phyloP scores from a whole-genome alignment of 2,888 invertebrate species.

The Chaetogeoica ovagalla region DNA sequence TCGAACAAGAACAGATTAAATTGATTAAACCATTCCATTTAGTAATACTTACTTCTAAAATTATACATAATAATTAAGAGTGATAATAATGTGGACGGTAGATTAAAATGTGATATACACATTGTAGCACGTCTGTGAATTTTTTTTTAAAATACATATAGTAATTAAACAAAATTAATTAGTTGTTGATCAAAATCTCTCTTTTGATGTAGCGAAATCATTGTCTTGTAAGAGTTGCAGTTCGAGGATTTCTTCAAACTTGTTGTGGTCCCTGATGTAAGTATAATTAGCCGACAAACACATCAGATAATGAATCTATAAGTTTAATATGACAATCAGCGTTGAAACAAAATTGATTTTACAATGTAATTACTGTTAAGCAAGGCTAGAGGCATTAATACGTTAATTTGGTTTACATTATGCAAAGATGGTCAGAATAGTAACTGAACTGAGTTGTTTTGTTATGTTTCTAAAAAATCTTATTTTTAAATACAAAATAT shows the following conservation, averaged over 20 bases:
- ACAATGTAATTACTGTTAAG: conserved; percentile 8
- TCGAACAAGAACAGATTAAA: not conserved
- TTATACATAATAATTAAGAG: not conserved
- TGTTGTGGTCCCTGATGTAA: conserved; percentile 91
- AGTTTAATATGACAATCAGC: conserved; percentile 54
- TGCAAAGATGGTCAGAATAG: no score
- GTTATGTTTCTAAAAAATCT: no score
- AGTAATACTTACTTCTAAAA: not conserved
- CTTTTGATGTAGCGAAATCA: conserved; percentile 73
- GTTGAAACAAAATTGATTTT: not conserved
- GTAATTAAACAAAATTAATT: not conserved
- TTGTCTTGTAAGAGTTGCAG: conserved; percentile 83
- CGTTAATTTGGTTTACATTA: no score
- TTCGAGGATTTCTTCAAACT: conserved; percentile 89
- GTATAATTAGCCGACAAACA: conserved; percentile 94
- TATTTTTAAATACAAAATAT: no score
- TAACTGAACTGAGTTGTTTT: no score
- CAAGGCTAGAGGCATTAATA: no score
- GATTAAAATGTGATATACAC: no score
- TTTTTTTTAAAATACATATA: not conserved
- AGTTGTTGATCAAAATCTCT: conserved; percentile 71
- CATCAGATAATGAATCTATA: conserved; percentile 83
- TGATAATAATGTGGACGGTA: not conserved
- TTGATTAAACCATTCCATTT: no score
- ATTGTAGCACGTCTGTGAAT: no score